Conservation (phyloP, 2,888 invertebrate genomes). For the Toxonevra muliebris region DNA sequence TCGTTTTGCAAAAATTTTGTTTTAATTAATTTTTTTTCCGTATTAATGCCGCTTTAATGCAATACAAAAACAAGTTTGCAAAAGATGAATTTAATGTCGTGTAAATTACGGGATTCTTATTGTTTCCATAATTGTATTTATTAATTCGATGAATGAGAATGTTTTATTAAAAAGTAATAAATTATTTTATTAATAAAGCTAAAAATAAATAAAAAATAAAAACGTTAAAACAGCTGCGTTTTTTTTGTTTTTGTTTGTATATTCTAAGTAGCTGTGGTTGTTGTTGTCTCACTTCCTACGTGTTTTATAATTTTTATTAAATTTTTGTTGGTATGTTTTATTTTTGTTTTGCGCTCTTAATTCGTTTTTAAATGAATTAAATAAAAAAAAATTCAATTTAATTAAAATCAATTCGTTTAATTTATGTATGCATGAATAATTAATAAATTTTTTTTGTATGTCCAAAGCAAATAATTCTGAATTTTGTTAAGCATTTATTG, state of each 20-base stretch:
- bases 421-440: slow-evolving; percentile 28
- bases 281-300: slow-evolving; percentile 8
- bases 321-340: not conserved
- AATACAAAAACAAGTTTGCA: not conserved
- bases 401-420: slow-evolving; percentile 26
- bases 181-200: not conserved
- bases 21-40: not conserved
- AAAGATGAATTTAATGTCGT: not conserved
- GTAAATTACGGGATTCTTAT: not conserved
- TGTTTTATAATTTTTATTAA: not conserved
- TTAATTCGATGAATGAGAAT: not conserved
- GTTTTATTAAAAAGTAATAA: slow-evolving; percentile 4
- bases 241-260: not conserved
- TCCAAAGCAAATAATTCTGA: no score
- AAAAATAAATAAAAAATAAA: not conserved
- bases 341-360: slow-evolving; percentile 8
- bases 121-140: slow-evolving; percentile 2
- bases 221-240: not conserved
- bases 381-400: slow-evolving; percentile 27
- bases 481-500: no score
- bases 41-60: not conserved
- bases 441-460: slow-evolving; percentile 1
- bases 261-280: not conserved
- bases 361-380: slow-evolving; percentile 15
- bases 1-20: no score